Conservation (phyloP, 2,888 invertebrate species). For the Deroplatys truncata region DNA sequence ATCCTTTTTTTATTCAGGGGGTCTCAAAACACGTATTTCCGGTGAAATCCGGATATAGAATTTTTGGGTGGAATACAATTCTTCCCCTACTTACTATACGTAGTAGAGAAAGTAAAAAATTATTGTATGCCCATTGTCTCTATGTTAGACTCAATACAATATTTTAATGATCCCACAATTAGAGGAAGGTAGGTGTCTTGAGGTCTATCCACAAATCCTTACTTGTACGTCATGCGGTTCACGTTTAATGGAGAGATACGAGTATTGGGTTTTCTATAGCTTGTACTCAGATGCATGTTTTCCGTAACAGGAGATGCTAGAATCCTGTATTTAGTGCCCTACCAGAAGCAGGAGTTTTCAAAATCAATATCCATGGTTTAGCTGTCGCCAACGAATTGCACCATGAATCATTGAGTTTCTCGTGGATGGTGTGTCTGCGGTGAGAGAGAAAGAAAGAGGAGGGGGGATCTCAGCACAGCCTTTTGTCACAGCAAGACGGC, state of each 20-base stretch:
- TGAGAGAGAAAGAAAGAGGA: background rate
- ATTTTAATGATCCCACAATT: background rate
- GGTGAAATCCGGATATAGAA: too few relatives aligned
- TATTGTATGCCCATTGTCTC: too few relatives aligned
- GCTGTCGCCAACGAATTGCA: background rate
- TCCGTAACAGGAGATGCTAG: background rate
- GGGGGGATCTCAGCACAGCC: too few relatives aligned
- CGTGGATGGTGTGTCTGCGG: background rate
- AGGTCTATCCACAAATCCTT: background rate
- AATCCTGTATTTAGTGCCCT: background rate
- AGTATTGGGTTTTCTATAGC: background rate
- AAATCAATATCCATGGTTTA: background rate
- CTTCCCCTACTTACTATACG: too few relatives aligned
- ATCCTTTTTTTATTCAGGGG: too few relatives aligned
- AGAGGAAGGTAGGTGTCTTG: background rate
- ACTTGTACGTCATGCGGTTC: background rate
- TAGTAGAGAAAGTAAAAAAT: too few relatives aligned
- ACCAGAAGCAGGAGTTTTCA: background rate
- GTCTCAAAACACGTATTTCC: too few relatives aligned
- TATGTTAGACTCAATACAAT: too few relatives aligned
- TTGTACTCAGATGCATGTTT: background rate
- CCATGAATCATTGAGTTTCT: background rate
- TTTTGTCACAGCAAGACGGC: background rate
- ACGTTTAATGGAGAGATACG: background rate
- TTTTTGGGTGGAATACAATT: too few relatives aligned